Base-by-base conservation (phyloP, 2,888 invertebrate species). In the Harpagoxenus sublaevis region DNA sequence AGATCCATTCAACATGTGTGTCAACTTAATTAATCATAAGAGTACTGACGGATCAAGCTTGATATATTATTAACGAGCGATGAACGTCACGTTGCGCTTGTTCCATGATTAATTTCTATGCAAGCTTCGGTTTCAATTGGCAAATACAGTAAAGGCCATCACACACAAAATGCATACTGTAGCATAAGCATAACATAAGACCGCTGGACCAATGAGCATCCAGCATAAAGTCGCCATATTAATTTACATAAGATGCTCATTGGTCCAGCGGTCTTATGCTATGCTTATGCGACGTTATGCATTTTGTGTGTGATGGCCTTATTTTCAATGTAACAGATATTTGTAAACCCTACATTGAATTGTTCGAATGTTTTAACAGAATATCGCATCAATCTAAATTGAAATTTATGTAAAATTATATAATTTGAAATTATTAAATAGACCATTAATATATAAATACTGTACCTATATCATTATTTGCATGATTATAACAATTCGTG, bases 1-100 rank as follows among this genome's bases (percentile, higher is more conserved):
- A 79, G 71, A 60, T 48, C 5, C 23, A 12, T 18, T 57, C 23
- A 60, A 60, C 71, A 39, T 28, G 35, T 57, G 39, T 53, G 45
- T 48, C 48, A 73, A 71, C 23, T 60, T 60, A 79, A 79, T 79
- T 60, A 71, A 79, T 79, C 57, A 70, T 60, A 81, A 81, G 48
- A 71, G 31, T 18, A 55, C 23, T 57, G 71, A 57, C 35, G 8
- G 71, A 81, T 60, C 35, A 48, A 18, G 71, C 71, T 57, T 70
- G 55, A 57, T 48, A 23, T 57, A 71, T 79, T 71, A 71, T 79
- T 71, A 81, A 81, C 73, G 60, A 60, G 35, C 18, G 12, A 23
- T 23, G 35, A 28, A 42, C 42, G 35, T 53, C 79, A 60, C 35
- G 42, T 55, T 39, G 35, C n/a, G 35, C 15, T 70, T 70, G 45